These are phyloP conservation scores for Zeugodacus cucurbitae DNA, from an alignment of 1,140 invertebrate genomes.

Conservation along the genomic window DNA sequence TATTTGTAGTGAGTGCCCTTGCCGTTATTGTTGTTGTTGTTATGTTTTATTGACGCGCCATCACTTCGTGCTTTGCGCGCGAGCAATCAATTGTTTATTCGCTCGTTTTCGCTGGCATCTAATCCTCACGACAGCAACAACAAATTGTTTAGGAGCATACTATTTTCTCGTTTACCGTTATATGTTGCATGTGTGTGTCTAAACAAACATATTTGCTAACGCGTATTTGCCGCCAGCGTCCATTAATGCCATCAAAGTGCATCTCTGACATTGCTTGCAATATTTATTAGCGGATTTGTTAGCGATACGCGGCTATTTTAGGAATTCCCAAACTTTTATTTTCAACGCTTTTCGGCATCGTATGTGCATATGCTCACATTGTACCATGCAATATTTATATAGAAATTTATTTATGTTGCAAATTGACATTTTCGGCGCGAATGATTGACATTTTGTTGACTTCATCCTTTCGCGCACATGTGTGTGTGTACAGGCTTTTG, in stretches of 20 bases:
- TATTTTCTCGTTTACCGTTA: background rate
- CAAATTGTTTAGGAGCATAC: background rate
- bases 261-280: slow-evolving; percentile 17
- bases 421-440: slow-evolving; percentile 8
- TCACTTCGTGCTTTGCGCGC: background rate
- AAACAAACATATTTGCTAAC: background rate
- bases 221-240: background rate
- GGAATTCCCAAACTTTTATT: background rate
- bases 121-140: slow-evolving; percentile 9
- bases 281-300: slow-evolving; percentile 32
- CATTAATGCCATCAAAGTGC: slow-evolving; percentile 28
- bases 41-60: background rate
- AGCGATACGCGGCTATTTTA: background rate
- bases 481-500: background rate
- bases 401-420: background rate
- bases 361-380: background rate
- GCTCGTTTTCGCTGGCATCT: background rate
- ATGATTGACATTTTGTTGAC: slow-evolving; percentile 33
- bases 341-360: background rate
- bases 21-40: background rate
- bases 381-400: background rate
- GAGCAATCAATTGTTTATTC: background rate
- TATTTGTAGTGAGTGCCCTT: background rate
- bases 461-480: background rate
- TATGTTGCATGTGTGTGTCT: background rate